Evolutionary conservation across 2,888 invertebrate species (phyloP), one percentile per base, ranked within the genome.

Genomic region (Lasioglossum zephyrum): DNA sequence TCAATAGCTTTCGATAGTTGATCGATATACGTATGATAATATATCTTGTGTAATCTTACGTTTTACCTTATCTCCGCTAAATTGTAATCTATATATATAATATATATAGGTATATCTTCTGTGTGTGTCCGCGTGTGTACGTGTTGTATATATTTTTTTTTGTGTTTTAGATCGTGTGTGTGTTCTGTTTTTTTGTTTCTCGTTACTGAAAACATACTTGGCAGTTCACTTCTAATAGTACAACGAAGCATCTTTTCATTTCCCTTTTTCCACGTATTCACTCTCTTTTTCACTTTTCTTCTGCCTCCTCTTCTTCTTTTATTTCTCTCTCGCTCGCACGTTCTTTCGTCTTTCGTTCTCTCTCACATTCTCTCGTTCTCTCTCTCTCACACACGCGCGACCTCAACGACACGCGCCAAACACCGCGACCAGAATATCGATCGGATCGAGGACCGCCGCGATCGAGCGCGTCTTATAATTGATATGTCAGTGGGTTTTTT

Each of bases 191-290:
- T 89, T 81, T 89, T 86, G 31, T 31, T 88, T 91, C 77, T 77
- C 82, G 49, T 93, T 92, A 94, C 92, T 94, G 94, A 93, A 94
- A 94, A 94, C 94, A 94, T 94, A 95, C 94, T 95, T 94, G 94
- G 95, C 95, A 95, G 92, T 94, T 94, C 93, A 95, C 94, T 94
- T 94, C 94, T 95, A 95, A 94, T 94, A 93, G 93, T 94, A 94
- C 93, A 95, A 94, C 93, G 92, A 95, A 95, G 95, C 95, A 93
- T 90, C 88, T 89, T 66, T 88, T 90, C 91, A 88, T 91, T 90
- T 90, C 88, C 79, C 87, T 85, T 82, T 83, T 60, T 86, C 88
- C 26, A 63, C 47, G 31, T 60, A 79, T n/a, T n/a, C 84, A 85
- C 77, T 82, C 79, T 82, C 79, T 80, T 39, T 9, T n/a, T 8